Percentiles rank a stretch among this genome's conserved stretches.
Conservation (phyloP, 2,797 vertebrate species). For the Alauda arvensis region DNA sequence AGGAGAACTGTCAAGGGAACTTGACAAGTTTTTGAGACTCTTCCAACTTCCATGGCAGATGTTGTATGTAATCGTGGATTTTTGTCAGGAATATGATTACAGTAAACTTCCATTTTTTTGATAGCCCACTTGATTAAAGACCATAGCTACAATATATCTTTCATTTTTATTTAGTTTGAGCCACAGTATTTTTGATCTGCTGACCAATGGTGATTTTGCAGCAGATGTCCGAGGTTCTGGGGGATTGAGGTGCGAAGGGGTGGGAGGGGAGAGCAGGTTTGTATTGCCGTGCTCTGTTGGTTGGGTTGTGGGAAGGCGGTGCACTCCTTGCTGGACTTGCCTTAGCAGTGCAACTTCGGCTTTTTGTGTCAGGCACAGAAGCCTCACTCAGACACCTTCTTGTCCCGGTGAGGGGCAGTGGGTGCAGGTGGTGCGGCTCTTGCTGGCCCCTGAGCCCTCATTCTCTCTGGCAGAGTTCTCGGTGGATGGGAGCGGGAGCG, state of each 20-base stretch:
- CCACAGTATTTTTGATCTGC: background rate
- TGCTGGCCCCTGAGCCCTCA: background rate
- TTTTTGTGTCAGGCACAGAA: background rate
- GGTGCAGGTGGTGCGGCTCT: background rate
- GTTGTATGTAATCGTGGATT: background rate
- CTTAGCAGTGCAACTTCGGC: background rate
- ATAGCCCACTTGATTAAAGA: background rate
- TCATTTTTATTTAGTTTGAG: background rate
- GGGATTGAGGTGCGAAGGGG: background rate
- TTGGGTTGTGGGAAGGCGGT: background rate
- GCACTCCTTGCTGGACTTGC: background rate
- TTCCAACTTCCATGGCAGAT: background rate
- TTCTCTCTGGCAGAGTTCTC: background rate
- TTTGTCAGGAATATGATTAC: background rate
- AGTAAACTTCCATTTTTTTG: background rate
- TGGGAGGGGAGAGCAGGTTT: background rate
- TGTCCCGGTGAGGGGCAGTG: background rate
- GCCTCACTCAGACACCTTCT: rapidly evolving
- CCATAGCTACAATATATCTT: background rate
- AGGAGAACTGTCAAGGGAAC: background rate
- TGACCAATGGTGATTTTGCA: background rate
- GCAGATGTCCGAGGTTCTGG: background rate
- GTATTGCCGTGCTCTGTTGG: background rate
- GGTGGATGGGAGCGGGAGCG: background rate
- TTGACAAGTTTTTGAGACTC: background rate